phyloP scores from a whole-genome alignment of 1,140 invertebrate genomes.

The Hypothenemus hampei region DNA sequence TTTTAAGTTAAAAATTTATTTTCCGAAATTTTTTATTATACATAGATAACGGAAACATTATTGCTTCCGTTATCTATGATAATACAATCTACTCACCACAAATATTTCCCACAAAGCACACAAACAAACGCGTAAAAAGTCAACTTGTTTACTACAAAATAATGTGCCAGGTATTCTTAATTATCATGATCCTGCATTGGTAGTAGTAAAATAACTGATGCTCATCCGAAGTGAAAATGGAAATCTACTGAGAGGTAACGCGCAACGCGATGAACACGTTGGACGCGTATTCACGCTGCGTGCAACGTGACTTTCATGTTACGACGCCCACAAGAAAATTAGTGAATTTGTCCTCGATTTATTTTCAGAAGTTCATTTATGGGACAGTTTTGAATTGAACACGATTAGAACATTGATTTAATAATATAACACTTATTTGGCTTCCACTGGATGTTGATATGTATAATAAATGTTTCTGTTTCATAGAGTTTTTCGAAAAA shows the following conservation, averaged over 20 bases:
- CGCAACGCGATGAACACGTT: not conserved
- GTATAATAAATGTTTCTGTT: not conserved
- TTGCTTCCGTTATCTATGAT: too few relatives aligned
- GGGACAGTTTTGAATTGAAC: not conserved
- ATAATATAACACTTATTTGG: not conserved
- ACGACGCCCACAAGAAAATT: not conserved
- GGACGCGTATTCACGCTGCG: not conserved
- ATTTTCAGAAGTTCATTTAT: conserved; percentile 4
- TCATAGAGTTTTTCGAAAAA: conserved; percentile 42
- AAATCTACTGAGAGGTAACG: not conserved
- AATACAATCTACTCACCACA: too few relatives aligned
- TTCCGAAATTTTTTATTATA: too few relatives aligned
- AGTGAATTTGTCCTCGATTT: not conserved
- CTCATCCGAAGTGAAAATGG: not conserved
- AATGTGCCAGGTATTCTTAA: too few relatives aligned
- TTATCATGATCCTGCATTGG: too few relatives aligned
- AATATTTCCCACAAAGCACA: too few relatives aligned
- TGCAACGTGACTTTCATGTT: conserved; percentile 4
- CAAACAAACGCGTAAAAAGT: too few relatives aligned
- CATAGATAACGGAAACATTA: too few relatives aligned
- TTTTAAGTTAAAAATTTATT: too few relatives aligned
- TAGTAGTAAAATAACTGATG: too few relatives aligned
- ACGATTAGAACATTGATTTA: too few relatives aligned
- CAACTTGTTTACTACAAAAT: too few relatives aligned
- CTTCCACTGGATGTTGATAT: not conserved